Evolutionary conservation across 2,113 vertebrate genomes (phyloP).

Genomic region (Dryoscopus gambensis): DNA sequence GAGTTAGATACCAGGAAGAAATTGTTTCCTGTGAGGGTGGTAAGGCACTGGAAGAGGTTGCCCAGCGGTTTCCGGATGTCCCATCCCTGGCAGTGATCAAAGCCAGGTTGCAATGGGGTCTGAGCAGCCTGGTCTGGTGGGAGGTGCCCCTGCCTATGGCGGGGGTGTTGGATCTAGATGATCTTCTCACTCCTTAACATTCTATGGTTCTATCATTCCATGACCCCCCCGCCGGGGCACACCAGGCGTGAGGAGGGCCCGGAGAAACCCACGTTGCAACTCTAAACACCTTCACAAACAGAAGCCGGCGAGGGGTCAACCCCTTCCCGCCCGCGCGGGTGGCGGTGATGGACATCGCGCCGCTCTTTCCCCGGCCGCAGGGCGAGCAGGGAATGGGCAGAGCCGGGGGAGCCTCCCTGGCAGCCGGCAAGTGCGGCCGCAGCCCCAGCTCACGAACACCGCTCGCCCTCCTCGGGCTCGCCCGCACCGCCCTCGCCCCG

Average conservation of each 20-base stretch:
- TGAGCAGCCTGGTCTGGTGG: neutral
- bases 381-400: too few relatives aligned
- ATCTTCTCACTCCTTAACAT: neutral
- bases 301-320: too few relatives aligned
- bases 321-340: too few relatives aligned
- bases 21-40: neutral
- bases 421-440: neutral
- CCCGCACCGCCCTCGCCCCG: neutral
- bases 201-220: accelerated
- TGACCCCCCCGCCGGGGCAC: too few relatives aligned
- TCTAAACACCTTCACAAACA: accelerated
- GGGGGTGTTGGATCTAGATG: accelerated
- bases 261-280: too few relatives aligned
- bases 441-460: accelerated
- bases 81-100: too few relatives aligned
- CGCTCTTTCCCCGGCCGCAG: too few relatives aligned
- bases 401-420: accelerated
- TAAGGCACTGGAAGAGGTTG: neutral
- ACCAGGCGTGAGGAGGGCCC: too few relatives aligned
- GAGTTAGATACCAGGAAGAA: neutral
- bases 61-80: neutral
- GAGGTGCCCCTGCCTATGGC: too few relatives aligned
- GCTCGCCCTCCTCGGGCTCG: neutral
- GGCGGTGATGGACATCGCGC: neutral
- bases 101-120: neutral